phyloP scores from a whole-genome alignment of 2,113 vertebrate genomes.

The Hydrolagus affinis region DNA sequence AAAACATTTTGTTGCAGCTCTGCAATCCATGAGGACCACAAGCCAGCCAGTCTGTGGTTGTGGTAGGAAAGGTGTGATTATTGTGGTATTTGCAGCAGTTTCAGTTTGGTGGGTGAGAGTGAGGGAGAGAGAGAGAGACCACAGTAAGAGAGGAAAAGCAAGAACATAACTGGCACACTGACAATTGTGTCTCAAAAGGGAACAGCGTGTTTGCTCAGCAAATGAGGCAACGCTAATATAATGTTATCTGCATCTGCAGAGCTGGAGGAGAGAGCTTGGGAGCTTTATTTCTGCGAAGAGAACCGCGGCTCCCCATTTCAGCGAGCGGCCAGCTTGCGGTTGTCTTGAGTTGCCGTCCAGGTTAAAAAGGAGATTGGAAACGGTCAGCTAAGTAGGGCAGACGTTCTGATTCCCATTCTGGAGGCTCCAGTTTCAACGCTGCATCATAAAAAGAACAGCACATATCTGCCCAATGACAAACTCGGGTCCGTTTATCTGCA shows the following conservation, averaged over 20 bases:
- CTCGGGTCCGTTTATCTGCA: no score
- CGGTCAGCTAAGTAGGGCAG: no score
- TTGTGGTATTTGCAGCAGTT: neutral
- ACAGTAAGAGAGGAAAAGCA: no score
- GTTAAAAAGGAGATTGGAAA: neutral
- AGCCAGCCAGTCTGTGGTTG: slow-evolving; percentile 5
- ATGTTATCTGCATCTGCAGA: neutral
- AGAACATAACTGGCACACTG: neutral
- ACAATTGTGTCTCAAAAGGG: neutral
- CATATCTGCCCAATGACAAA: no score
- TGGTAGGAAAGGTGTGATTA: slow-evolving; percentile 33
- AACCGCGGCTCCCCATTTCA: neutral
- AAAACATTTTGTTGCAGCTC: neutral
- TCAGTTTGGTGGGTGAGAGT: neutral
- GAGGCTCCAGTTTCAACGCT: no score
- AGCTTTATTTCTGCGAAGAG: neutral
- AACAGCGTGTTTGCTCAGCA: neutral
- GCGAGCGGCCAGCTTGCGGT: no score
- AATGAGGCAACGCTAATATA: neutral
- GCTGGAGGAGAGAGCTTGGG: neutral
- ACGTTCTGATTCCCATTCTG: no score
- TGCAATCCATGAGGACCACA: neutral
- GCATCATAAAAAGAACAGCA: no score
- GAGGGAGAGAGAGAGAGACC: no score
- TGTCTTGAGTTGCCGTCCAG: no score